Base-by-base conservation (phyloP, 2,888 invertebrate genomes). In the Philereme vetulata region DNA sequence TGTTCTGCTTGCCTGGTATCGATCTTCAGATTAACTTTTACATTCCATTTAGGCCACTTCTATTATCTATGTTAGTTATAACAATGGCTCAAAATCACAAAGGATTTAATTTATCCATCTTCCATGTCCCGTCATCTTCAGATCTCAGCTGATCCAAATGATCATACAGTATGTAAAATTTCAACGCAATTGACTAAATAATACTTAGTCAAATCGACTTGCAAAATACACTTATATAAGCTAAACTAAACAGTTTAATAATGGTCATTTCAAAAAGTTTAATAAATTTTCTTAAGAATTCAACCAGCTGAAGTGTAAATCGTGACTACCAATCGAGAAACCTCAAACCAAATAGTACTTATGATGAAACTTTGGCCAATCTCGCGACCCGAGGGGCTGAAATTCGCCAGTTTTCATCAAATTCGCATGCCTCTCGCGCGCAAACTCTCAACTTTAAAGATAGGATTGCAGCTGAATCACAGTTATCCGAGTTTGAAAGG, bases 1-100 rank as follows among this genome's bases (percentile, higher is more conserved):
- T 77, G 76, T 82, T 72, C 82, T 81, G 80, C 68, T 74, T 73
- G 78, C 82, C 81, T 82, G 74, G 77, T 84, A 85, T 85, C 76
- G 86, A 88, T 86, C 80, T 73, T 8, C 38, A 38, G 51, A 54
- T 56, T 51, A 60, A 35, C 9, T 51, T 48, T 40, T 35, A n/a
- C 36, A 34, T 49, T 43, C 10, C 36, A 51, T 21, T 46, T 34
- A 42, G 51, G 21, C 21, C 21, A 21, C 21, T 21, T 21, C 21
- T 21, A 21, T 21, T 21, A 21, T 21, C 21, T 21, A 21, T 21
- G 21, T 21, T 21, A 21, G 21, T 44, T 10, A n/a, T 11, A 44
- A 44, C 10, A 46, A 38, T 8, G 7, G 5, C 8, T 8, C 38
- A 33, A 53, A 42, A 48, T 48, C 3, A 4, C 21, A 2, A 1